phyloP scores from a whole-genome alignment of 1,140 invertebrate species.

The Pseudomyrmex dendroicus region DNA sequence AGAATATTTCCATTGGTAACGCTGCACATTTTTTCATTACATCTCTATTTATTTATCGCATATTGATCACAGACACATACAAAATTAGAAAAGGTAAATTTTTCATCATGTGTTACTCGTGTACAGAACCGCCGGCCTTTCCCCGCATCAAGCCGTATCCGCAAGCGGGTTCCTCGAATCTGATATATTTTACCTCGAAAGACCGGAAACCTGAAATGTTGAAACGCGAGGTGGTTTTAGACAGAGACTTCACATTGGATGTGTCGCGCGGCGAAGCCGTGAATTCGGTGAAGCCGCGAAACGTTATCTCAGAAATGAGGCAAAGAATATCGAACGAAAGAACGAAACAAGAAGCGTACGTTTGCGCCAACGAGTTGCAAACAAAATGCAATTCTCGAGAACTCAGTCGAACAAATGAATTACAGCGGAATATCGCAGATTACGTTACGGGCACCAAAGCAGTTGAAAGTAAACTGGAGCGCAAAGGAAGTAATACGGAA shows the following conservation, averaged over 20 bases:
- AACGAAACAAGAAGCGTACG: background rate
- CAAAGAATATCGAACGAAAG: background rate
- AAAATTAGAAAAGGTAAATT: constrained; percentile 57
- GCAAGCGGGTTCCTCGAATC: constrained; percentile 8
- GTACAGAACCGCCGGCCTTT: constrained; percentile 54
- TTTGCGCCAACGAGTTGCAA: constrained; percentile 9
- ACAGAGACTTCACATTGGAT: background rate
- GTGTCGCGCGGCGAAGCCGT: background rate
- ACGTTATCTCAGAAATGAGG: background rate
- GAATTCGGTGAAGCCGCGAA: no score
- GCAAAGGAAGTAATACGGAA: background rate
- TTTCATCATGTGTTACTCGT: background rate
- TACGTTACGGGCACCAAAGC: background rate
- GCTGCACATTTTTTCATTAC: constrained; percentile 15
- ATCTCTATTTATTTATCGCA: constrained; percentile 19
- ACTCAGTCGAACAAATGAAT: constrained; percentile 14
- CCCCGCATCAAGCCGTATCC: constrained; percentile 55
- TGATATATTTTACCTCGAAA: constrained; percentile 12
- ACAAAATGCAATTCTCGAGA: constrained; percentile 2
- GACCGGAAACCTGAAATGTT: constrained; percentile 24
- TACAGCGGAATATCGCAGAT: constrained; percentile 39
- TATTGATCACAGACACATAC: constrained; percentile 20
- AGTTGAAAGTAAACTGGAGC: background rate
- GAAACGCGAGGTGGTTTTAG: constrained; percentile 23
- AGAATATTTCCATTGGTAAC: constrained; percentile 65